Base-by-base conservation (phyloP, 1,140 invertebrate species). In the Steinernema feltiae region DNA sequence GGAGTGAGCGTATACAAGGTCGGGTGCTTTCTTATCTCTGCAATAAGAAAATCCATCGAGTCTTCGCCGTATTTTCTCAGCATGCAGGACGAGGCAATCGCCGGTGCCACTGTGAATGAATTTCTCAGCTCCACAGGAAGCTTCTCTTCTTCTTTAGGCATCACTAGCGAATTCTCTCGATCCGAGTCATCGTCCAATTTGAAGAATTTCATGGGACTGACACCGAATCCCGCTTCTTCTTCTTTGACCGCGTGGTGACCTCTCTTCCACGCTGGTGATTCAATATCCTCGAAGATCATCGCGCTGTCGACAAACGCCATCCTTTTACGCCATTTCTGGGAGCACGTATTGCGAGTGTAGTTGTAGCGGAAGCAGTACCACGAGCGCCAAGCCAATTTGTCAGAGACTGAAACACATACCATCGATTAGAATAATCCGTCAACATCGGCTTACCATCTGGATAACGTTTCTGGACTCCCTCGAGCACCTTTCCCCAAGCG, bases 361-460 rank as follows among this genome's bases (percentile, higher is more conserved):
- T 63, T 63, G 53, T 63, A 63, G 12, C 53, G 53, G 53, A 63
- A 63, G 24, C 53, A 63, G 53, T 63, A 63, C 53, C 53, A 63
- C 3, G 53, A 63, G 53, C 53, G 53, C 53, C 53, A 63, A 27
- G 53, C 53, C 3, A 7, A 3, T 12, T 63, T 12, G 24, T 63
- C 53, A 21, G 53, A 15, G 7, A 63, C 53, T 63, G 24, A 46
- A 46, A 46, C n/a, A n/a, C n/a, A 46, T 12, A 46, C n/a, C 7
- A 12, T 12, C 7, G n/a, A 46, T n/a, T 46, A 46, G 41, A n/a
- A n/a, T n/a, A n/a, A n/a, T n/a, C n/a, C n/a, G n/a, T n/a, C n/a
- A n/a, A n/a, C n/a, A 46, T n/a, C n/a, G 41, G 24, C 53, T 63
- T 27, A 63, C 53, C 53, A 15, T 27, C 53, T 3, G 53, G 53